Evolutionary conservation across 2,113 vertebrate species (phyloP).

Genomic region (Lethenteron camtschaticum): DNA sequence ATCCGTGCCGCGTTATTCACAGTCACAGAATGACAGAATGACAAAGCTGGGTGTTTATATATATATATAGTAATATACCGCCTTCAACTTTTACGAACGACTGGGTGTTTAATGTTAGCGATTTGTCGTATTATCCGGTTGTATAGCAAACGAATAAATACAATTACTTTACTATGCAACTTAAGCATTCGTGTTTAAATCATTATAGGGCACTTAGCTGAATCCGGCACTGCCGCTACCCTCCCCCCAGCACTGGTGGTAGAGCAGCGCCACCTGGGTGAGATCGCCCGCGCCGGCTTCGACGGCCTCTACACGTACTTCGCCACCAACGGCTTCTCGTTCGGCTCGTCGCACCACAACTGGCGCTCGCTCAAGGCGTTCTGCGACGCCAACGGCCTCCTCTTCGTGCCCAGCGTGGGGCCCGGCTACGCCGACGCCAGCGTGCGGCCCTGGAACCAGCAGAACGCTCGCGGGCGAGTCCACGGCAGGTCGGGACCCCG

Average conservation of each 20-base stretch:
- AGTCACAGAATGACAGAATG: too few relatives aligned
- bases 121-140: conserved; percentile 36
- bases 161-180: conserved; percentile 67
- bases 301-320: conserved; percentile 93
- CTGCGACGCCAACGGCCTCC: conserved; percentile 51
- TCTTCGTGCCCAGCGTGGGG: conserved; percentile 85
- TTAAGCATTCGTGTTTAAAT: conserved; percentile 65
- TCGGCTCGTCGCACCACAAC: conserved; percentile 68
- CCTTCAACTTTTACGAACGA: conserved; percentile 57
- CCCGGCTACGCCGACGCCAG: conserved; percentile 86
- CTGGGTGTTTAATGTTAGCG: conserved; percentile 67
- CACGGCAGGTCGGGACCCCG: conserved; percentile 24
- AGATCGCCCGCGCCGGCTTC: conserved; percentile 61
- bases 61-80: too few relatives aligned
- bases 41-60: too few relatives aligned
- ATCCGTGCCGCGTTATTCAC: too few relatives aligned
- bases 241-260: conserved; percentile 64
- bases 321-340: conserved; percentile 87
- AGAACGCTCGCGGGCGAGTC: conserved; percentile 73
- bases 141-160: conserved; percentile 84
- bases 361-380: conserved; percentile 61
- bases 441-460: conserved; percentile 72
- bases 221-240: conserved; percentile 46
- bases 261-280: conserved; percentile 63
- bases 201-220: conserved; percentile 40